phyloP scores from a whole-genome alignment of 2,797 vertebrate species.

The Salmo trutta region DNA sequence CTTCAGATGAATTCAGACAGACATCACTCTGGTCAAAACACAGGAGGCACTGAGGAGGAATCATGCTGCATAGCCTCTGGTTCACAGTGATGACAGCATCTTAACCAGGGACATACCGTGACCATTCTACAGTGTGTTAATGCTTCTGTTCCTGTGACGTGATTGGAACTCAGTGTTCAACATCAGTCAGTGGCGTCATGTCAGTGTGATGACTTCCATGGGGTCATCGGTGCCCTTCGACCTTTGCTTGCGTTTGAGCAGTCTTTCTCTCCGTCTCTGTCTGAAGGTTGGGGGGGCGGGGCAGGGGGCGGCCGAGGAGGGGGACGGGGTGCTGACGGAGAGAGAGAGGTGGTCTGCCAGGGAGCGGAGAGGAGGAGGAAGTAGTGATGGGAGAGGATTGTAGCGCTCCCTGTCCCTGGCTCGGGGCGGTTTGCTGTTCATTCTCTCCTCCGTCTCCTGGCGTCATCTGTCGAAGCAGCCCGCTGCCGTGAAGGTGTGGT shows the following conservation, averaged over 20 bases:
- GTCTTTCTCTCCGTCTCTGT: slow-evolving; percentile 56
- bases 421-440: slow-evolving; percentile 30
- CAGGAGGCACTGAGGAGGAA: background rate
- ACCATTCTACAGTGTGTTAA: background rate
- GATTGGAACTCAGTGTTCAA: background rate
- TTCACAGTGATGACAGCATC: background rate
- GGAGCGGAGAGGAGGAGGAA: slow-evolving; percentile 55
- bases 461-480: slow-evolving; percentile 87
- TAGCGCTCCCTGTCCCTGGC: slow-evolving; percentile 37
- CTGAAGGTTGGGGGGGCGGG: slow-evolving; percentile 35
- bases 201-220: slow-evolving; percentile 77
- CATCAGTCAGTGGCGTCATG: slow-evolving; percentile 53
- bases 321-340: slow-evolving; percentile 63
- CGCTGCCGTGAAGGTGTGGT: slow-evolving; percentile 72
- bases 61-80: background rate
- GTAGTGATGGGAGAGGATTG: slow-evolving; percentile 42
- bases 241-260: slow-evolving; percentile 76
- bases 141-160: too few species aligned
- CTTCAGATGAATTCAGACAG: background rate
- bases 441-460: slow-evolving; percentile 73
- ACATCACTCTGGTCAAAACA: too few species aligned
- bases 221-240: slow-evolving; percentile 67
- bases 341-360: slow-evolving; percentile 71
- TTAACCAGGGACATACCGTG: background rate
- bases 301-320: slow-evolving; percentile 34